phyloP scores from a whole-genome alignment of 2,113 vertebrate species.

The Salvelinus fontinalis region DNA sequence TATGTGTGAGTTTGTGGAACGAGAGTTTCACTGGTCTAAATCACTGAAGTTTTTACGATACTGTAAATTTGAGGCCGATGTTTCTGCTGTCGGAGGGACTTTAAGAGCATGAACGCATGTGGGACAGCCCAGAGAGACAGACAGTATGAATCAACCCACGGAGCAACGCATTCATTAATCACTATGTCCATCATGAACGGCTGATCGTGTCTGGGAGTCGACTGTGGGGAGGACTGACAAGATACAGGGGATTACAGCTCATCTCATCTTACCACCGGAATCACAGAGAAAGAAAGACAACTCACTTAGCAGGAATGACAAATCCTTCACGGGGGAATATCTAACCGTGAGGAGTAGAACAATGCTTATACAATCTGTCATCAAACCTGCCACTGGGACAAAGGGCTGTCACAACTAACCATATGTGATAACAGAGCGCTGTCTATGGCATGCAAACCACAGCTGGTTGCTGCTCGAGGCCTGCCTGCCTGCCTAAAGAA shows the following conservation, averaged over 20 bases:
- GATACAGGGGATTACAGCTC: constrained; percentile 59
- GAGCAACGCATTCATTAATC: constrained; percentile 60
- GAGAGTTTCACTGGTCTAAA: constrained; percentile 55
- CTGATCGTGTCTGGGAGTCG: constrained; percentile 48
- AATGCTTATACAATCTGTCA: constrained; percentile 61
- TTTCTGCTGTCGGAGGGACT: constrained; percentile 55
- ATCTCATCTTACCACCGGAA: constrained; percentile 27
- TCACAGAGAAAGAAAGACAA: constrained; percentile 37
- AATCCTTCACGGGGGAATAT: constrained; percentile 50
- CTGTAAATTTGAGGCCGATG: constrained; percentile 66
- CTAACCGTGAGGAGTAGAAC: constrained; percentile 32
- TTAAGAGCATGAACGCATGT: constrained; percentile 54
- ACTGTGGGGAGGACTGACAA: constrained; percentile 31
- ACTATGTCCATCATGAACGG: constrained; percentile 53
- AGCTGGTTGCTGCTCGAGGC: not conserved
- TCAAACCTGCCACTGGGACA: constrained; percentile 59
- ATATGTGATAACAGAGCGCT: constrained; percentile 34
- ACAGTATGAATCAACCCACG: constrained; percentile 61
- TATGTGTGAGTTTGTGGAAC: constrained; percentile 2
- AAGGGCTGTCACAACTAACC: constrained; percentile 58
- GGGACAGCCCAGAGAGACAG: constrained; percentile 30
- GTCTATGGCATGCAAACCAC: constrained; percentile 29
- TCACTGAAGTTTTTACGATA: constrained; percentile 70
- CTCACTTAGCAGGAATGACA: constrained; percentile 58
- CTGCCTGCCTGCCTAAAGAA: too few relatives aligned